Conservation (phyloP, 2,113 vertebrate species). For the Oryzias javanicus region DNA sequence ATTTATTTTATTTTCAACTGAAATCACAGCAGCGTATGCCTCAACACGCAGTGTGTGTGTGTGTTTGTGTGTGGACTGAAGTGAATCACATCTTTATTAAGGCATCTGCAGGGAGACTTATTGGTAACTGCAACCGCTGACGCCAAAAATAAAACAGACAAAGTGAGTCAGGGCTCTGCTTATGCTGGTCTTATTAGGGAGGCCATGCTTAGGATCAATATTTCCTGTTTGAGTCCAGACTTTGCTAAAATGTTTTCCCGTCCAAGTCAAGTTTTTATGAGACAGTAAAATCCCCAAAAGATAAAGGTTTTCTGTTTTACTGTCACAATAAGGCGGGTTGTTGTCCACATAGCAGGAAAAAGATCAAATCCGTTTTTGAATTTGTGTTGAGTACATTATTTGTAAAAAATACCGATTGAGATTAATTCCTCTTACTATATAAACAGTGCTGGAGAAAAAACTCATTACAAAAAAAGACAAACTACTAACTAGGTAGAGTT, state of each 20-base stretch:
- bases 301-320: too few relatives aligned
- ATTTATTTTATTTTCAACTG: not conserved
- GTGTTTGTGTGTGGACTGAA: not conserved
- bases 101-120: conserved; percentile 15
- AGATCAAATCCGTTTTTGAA: too few relatives aligned
- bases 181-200: conserved; percentile 34
- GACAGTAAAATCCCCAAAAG: too few relatives aligned
- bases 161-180: conserved; percentile 45
- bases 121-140: conserved; percentile 5
- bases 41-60: not conserved
- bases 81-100: conserved; percentile 9
- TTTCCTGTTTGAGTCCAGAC: conserved; percentile 10
- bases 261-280: too few relatives aligned
- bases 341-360: too few relatives aligned
- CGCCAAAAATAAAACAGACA: conserved; percentile 44
- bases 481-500: too few relatives aligned
- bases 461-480: too few relatives aligned
- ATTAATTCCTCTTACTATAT: too few relatives aligned
- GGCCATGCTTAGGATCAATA: conserved; percentile 34
- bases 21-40: not conserved
- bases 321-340: too few relatives aligned
- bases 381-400: too few relatives aligned
- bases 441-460: too few relatives aligned
- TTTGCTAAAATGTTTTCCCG: not conserved
- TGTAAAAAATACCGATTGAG: too few relatives aligned